Evolutionary conservation across 2,113 vertebrate genomes (phyloP).

Genomic region (Nibea albiflora): DNA sequence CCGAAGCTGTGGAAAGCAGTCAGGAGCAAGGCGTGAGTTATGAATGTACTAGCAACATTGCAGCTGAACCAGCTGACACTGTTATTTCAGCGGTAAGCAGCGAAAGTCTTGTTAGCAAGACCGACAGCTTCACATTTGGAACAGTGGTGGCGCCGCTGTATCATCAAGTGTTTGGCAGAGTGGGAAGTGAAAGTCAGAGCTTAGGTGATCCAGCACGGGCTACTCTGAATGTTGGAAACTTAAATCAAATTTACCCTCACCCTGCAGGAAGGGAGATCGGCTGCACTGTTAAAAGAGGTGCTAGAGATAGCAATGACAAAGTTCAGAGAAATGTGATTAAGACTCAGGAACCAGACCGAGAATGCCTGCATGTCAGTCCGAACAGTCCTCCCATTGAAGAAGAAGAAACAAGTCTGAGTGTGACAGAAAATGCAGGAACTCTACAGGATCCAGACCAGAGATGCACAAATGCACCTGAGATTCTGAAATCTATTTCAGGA

Average conservation of each 20-base stretch:
- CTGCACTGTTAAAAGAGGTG: neutral
- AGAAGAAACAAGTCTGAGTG: neutral
- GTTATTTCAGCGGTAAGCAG: slow-evolving; percentile 24
- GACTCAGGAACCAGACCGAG: slow-evolving; percentile 23
- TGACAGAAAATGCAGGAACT: slow-evolving; percentile 3
- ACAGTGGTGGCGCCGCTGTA: slow-evolving; percentile 77
- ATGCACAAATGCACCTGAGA: neutral
- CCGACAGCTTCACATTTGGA: slow-evolving; percentile 65
- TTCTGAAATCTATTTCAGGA: neutral
- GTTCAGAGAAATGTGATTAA: neutral
- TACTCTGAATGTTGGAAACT: neutral
- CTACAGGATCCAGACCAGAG: neutral
- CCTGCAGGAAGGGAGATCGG: neutral
- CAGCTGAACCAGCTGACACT: slow-evolving; percentile 8
- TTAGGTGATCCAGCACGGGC: slow-evolving; percentile 4
- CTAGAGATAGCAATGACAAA: neutral
- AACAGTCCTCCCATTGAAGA: slow-evolving; percentile 3
- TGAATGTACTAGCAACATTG: neutral
- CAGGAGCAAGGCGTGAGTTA: slow-evolving; percentile 2
- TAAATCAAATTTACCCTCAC: neutral
- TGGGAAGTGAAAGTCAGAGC: slow-evolving; percentile 55
- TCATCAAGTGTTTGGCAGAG: slow-evolving; percentile 68
- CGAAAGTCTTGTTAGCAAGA: slow-evolving; percentile 15
- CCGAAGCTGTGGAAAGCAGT: slow-evolving; percentile 11
- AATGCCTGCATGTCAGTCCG: neutral